phyloP scores from a whole-genome alignment of 1,140 invertebrate species.

The Cylas formicarius region DNA sequence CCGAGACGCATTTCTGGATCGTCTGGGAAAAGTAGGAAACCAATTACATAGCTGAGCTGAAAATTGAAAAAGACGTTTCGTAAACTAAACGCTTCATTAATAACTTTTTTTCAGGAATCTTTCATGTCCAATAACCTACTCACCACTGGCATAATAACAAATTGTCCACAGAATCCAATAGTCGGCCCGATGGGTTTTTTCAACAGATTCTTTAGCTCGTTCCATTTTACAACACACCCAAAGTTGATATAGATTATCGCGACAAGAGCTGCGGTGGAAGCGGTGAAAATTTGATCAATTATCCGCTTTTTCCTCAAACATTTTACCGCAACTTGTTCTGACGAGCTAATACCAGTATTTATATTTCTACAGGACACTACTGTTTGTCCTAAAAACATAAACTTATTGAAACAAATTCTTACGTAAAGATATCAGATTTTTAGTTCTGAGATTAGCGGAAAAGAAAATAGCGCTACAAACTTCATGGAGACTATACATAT shows the following conservation, averaged over 20 bases:
- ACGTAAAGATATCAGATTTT: background rate
- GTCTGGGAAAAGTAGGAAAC: conserved; percentile 63
- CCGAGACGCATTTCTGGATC: conserved; percentile 69
- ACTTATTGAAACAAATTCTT: background rate
- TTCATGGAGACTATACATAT: background rate
- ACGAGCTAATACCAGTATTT: conserved; percentile 3
- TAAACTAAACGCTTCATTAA: background rate
- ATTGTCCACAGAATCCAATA: conserved; percentile 79
- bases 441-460: background rate
- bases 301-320: conserved; percentile 56
- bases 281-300: conserved; percentile 71
- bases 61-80: conserved; percentile 10
- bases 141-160: conserved; percentile 84
- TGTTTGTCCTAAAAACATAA: conserved; percentile 16
- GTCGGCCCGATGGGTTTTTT: conserved; percentile 70
- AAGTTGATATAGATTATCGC: conserved; percentile 81
- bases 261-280: conserved; percentile 70
- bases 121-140: conserved; percentile 24
- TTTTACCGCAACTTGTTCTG: conserved; percentile 40
- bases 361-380: conserved; percentile 17
- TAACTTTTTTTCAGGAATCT: background rate
- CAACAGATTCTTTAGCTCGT: conserved; percentile 61
- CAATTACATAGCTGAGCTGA: conserved; percentile 71
- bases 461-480: background rate
- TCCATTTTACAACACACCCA: conserved; percentile 81